Evolutionary conservation across 2,888 invertebrate genomes (phyloP), one percentile per base, ranked within the genome.

Genomic region (Drosophila meridiana): DNA sequence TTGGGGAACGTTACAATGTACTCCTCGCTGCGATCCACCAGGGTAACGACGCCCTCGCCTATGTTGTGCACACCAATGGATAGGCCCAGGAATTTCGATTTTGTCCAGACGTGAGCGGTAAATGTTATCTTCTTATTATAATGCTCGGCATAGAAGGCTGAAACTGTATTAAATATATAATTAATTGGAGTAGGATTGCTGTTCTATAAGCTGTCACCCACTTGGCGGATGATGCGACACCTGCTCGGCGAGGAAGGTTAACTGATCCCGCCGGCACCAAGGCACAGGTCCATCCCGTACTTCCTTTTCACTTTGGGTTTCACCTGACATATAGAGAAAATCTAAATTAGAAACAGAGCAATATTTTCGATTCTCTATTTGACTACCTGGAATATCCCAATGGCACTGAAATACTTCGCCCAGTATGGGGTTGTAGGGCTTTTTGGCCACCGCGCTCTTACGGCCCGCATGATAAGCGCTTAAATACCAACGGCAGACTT

Each of bases 221-320:
- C 97, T 98, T 79, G 99, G 99, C 52, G 99, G 99, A 94, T 99
- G 99, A 94, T 99, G 99, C 9, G 99, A 99, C 13, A 99, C 99
- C 94, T 99, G 99, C 92, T 99, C 99, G 4, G 99, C 98, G 57
- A 99, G 95, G 93, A 99, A 99, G 8, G 97, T 96, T 11, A 99
- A 94, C 92, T 99, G 98, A 94, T 97, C 96, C 53, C 95, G 95
- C 9, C 95, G 95, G 83, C 97, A 98, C 97, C 98, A 98, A 0
- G 98, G 98, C 47, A 98, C 95, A 2, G 99, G 99, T 0, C 98
- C 98, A 88, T 97, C 97, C 11, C 94, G 93, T 11, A 96, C 95
- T n/a, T 87, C 81, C 36, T 78, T 68, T 11, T 40, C 75, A 65
- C 92, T 92, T 38, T 76, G 68, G 50, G 68, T 50, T 82, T 91